Evolutionary conservation across 2,113 vertebrate species (phyloP), one percentile per base, ranked within the genome.

Genomic region (Diadophis punctatus): DNA sequence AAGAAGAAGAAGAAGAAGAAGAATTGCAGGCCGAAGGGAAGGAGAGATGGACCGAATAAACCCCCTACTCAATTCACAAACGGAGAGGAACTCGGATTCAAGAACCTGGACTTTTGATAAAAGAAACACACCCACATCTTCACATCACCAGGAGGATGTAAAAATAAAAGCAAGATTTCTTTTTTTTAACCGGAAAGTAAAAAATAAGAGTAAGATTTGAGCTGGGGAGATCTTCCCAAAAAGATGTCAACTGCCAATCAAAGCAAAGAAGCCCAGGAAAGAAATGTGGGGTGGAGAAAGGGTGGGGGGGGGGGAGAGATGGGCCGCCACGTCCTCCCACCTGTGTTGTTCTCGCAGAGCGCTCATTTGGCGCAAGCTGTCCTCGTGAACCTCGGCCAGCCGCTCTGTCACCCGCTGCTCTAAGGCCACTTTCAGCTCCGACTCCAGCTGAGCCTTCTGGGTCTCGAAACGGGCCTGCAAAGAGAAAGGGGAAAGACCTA

Each of bases 291-390:
- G 22, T 46, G 46, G 46, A 46, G n/a, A n/a, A 22, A 6, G 20
- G 1, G 55, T 6, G 12, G 14, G 5, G 6, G 0, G 2, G 30
- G 2, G 34, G 4, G 3, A 0, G 27, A 34, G 68, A 30, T 0
- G 5, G 89, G 7, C 6, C 18, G 2, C 11, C 18, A 4, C 6
- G 9, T 14, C 8, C 30, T 6, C 22, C 20, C 93, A 98, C 98
- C 98, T 97, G 95, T 98, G 98, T 18, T 97, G 97, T 2, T 98
- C 97, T 86, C 97, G 93, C 1, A 98, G 94, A 9, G 95, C 94
- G 53, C 96, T 94, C 2, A 95, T 95, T 86, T 97, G 97, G 3
- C 95, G 96, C 3, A 96, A 56, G 90, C 96, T 97, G 80, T 96
- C 98, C 93, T 98, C 97, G 48, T 98, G 98, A 6, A 97, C 93